Conservation (phyloP, 1,140 invertebrate genomes). For the Drosophila obscura region DNA sequence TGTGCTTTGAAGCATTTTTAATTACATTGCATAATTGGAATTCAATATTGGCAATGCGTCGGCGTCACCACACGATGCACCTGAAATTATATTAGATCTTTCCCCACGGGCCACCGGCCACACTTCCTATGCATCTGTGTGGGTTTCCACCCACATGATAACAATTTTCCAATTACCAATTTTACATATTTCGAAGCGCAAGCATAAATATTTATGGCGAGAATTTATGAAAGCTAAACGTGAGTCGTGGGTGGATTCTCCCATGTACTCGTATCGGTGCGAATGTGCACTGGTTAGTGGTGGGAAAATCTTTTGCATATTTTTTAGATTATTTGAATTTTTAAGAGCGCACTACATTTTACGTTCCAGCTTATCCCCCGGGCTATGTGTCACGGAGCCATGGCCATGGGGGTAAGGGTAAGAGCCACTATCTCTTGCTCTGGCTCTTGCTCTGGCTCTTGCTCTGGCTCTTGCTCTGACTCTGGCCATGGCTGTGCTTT, state of each 20-base stretch:
- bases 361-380: slow-evolving; percentile 55
- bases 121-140: neutral
- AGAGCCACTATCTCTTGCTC: slow-evolving; percentile 1
- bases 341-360: slow-evolving; percentile 70
- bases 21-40: slow-evolving; percentile 75
- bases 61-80: slow-evolving; percentile 27
- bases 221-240: slow-evolving; percentile 82
- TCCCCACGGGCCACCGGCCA: neutral
- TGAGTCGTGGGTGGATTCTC: slow-evolving; percentile 38
- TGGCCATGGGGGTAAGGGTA: neutral
- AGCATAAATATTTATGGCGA: slow-evolving; percentile 77
- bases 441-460: too few species aligned
- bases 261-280: slow-evolving; percentile 17
- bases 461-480: neutral
- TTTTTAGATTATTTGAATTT: slow-evolving; percentile 80
- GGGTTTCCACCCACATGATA: slow-evolving; percentile 49
- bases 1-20: slow-evolving; percentile 53
- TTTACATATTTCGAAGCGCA: slow-evolving; percentile 75
- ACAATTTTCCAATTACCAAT: slow-evolving; percentile 81
- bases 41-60: slow-evolving; percentile 62
- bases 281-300: slow-evolving; percentile 13
- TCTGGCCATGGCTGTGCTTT: slow-evolving; percentile 11
- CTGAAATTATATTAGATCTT: slow-evolving; percentile 43
- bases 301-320: slow-evolving; percentile 63
- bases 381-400: slow-evolving; percentile 66